phyloP scores from a whole-genome alignment of 2,888 invertebrate species.

The Cordilura impudica region DNA sequence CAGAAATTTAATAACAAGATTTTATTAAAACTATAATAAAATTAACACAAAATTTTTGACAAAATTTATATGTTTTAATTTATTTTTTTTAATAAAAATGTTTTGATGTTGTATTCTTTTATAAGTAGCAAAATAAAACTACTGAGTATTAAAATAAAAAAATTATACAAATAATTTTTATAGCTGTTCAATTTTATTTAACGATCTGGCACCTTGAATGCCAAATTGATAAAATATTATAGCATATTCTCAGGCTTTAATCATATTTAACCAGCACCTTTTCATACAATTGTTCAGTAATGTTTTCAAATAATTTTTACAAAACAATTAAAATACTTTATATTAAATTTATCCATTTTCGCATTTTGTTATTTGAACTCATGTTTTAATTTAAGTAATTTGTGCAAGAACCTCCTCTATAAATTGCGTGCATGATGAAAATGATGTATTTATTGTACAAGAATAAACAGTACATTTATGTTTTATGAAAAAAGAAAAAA shows the following conservation, averaged over 20 bases:
- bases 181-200: too few species aligned
- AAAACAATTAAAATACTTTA: neutral
- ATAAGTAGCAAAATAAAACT: too few species aligned
- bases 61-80: neutral
- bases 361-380: neutral
- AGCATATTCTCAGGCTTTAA: conserved; percentile 23
- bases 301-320: neutral
- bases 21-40: neutral
- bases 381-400: conserved; percentile 29
- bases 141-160: too few species aligned
- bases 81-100: neutral
- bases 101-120: too few species aligned
- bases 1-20: neutral
- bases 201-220: neutral
- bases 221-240: neutral
- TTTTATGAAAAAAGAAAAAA: conserved; percentile 27
- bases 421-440: conserved; percentile 45
- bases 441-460: conserved; percentile 15
- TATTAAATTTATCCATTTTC: neutral
- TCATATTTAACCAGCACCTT: neutral
- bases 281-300: neutral
- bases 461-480: neutral
- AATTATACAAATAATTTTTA: too few species aligned
- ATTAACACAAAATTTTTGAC: neutral
- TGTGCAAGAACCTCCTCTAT: conserved; percentile 16